Conservation (phyloP, 2,888 invertebrate species). For the Eurytoma californica region DNA sequence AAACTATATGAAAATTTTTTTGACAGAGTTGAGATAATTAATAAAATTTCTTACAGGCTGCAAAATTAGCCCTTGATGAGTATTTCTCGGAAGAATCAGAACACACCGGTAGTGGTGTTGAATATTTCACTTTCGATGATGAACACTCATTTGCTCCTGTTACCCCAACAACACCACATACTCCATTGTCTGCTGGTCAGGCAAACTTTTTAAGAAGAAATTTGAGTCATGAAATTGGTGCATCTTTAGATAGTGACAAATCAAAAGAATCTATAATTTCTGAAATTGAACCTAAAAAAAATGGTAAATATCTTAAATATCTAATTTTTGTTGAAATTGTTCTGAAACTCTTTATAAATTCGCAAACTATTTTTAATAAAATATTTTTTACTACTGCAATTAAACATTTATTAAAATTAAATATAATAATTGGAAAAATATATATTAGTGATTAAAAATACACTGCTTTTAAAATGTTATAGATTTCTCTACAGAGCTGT, state of each 20-base stretch:
- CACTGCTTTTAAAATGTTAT: slow-evolving; percentile 12
- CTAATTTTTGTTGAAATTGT: slow-evolving; percentile 1
- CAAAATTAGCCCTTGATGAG: slow-evolving; percentile 91
- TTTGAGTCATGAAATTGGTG: slow-evolving; percentile 66
- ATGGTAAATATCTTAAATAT: slow-evolving; percentile 59
- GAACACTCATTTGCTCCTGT: slow-evolving; percentile 62
- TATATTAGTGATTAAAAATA: background rate
- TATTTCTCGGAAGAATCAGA: slow-evolving; percentile 79
- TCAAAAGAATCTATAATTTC: slow-evolving; percentile 65
- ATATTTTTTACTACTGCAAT: background rate
- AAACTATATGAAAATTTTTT: background rate
- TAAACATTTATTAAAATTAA: background rate
- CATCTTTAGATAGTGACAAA: slow-evolving; percentile 70
- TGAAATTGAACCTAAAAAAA: slow-evolving; percentile 61
- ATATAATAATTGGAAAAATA: background rate
- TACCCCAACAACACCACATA: slow-evolving; percentile 62
- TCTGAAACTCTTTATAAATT: background rate
- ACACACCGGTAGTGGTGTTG: slow-evolving; percentile 66
- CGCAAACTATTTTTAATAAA: background rate
- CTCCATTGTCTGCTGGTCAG: slow-evolving; percentile 58
- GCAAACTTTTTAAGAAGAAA: slow-evolving; percentile 63
- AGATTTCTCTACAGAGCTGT: slow-evolving; percentile 69
- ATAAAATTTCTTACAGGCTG: slow-evolving; percentile 79
- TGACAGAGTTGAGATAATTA: background rate
- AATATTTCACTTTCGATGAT: slow-evolving; percentile 72